These are phyloP conservation scores for Trichomycterus rosablanca DNA, from an alignment of 2,113 vertebrate genomes.

Conservation along the genomic window DNA sequence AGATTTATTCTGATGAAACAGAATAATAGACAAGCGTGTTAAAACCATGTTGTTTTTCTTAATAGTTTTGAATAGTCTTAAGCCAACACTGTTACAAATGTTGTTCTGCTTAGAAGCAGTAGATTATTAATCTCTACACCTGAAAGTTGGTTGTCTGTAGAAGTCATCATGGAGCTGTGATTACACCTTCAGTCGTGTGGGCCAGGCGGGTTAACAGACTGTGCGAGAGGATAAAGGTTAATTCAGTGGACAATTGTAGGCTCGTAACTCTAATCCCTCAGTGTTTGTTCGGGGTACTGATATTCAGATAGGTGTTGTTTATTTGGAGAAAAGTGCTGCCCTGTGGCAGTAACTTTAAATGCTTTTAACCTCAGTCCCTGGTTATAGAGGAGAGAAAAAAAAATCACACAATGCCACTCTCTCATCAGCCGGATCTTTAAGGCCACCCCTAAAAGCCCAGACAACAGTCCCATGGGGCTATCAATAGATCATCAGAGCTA, in stretches of 20 bases:
- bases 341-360: conserved; percentile 19
- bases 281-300: conserved; percentile 17
- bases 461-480: conserved; percentile 26
- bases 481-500: conserved; percentile 36
- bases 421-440: conserved; percentile 26
- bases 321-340: conserved; percentile 19
- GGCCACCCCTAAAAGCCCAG: conserved; percentile 5
- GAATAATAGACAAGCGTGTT: too few species aligned
- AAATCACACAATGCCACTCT: conserved; percentile 26
- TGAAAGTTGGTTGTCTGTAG: too few species aligned
- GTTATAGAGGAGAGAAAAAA: conserved; percentile 4
- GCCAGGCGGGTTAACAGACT: conserved; percentile 5
- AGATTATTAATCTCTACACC: too few species aligned
- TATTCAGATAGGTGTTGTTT: conserved; percentile 4
- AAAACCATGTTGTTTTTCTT: too few species aligned
- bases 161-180: neutral
- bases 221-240: neutral
- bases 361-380: conserved; percentile 12
- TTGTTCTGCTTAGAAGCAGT: too few species aligned
- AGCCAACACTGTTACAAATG: too few species aligned
- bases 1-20: too few species aligned
- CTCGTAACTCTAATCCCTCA: conserved; percentile 22
- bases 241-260: conserved; percentile 9
- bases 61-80: too few species aligned
- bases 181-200: neutral